Conservation (phyloP, 2,113 vertebrate genomes). For the Edolisoma coerulescens region DNA sequence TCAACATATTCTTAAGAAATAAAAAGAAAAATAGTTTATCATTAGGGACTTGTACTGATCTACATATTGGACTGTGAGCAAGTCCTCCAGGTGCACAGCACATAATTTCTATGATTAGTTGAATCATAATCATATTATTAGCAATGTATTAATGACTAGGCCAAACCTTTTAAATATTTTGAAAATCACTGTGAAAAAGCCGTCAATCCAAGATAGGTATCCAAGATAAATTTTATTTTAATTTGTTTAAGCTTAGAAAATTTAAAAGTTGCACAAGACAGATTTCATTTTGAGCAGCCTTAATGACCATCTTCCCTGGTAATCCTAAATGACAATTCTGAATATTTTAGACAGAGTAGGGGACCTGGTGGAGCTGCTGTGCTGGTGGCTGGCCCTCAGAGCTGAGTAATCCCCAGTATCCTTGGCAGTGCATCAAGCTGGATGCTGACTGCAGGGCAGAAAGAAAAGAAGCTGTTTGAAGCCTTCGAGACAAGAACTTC, state of each 20-base stretch:
- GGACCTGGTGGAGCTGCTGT: background rate
- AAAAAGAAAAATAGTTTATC: background rate
- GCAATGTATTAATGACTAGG: background rate
- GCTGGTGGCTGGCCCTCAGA: background rate
- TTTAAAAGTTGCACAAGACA: background rate
- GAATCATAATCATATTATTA: background rate
- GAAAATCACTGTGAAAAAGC: background rate
- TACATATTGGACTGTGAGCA: accelerated
- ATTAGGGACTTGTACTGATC: background rate
- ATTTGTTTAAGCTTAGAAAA: background rate
- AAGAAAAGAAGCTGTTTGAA: background rate
- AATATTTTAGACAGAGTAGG: background rate
- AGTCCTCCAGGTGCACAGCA: background rate
- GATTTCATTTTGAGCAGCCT: background rate
- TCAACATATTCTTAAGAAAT: background rate
- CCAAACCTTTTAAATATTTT: background rate
- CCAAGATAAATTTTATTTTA: background rate
- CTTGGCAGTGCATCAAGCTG: background rate
- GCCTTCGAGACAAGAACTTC: background rate
- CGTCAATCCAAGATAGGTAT: background rate
- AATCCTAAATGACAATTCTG: background rate
- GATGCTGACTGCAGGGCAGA: background rate
- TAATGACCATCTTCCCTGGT: background rate
- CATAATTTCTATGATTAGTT: background rate
- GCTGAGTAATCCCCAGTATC: background rate